These are phyloP conservation scores for Melanargia galathea DNA, from an alignment of 2,888 invertebrate species.

Conservation along the genomic window DNA sequence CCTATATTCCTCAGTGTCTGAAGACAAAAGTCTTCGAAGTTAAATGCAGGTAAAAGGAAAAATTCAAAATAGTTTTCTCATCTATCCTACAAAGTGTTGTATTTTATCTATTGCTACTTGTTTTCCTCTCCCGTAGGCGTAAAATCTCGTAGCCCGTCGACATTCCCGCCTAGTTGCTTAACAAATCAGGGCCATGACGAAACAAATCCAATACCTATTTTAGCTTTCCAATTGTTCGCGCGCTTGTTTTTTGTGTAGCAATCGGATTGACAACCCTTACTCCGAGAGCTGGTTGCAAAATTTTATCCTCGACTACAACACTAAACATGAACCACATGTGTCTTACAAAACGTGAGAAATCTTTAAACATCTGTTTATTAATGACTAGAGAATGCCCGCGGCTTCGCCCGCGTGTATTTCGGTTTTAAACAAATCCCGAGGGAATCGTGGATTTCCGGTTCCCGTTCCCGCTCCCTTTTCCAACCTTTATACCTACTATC, in stretches of 20 bases:
- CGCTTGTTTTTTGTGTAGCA: conserved; percentile 48
- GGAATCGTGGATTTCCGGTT: too few species aligned
- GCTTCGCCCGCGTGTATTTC: too few species aligned
- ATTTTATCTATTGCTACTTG: conserved; percentile 6
- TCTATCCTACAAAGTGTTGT: neutral
- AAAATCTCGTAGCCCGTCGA: conserved; percentile 13
- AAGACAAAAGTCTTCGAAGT: too few species aligned
- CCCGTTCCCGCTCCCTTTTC: too few species aligned
- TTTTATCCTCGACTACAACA: neutral
- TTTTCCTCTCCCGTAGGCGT: neutral
- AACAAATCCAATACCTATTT: conserved; percentile 57
- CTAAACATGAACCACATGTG: too few species aligned
- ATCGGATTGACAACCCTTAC: conserved; percentile 51
- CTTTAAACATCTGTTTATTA: too few species aligned
- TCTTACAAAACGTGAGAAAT: too few species aligned
- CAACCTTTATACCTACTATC: too few species aligned
- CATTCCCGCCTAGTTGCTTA: conserved; percentile 46
- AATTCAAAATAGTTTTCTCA: neutral
- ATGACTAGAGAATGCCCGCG: too few species aligned
- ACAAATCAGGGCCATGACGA: conserved; percentile 54
- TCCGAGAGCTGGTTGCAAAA: neutral
- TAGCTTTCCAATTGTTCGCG: conserved; percentile 54
- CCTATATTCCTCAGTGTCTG: too few species aligned
- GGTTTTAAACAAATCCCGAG: too few species aligned
- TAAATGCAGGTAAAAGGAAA: too few species aligned